Conservation (phyloP, 2,113 vertebrate species). For the Phalacrocorax carbo region DNA sequence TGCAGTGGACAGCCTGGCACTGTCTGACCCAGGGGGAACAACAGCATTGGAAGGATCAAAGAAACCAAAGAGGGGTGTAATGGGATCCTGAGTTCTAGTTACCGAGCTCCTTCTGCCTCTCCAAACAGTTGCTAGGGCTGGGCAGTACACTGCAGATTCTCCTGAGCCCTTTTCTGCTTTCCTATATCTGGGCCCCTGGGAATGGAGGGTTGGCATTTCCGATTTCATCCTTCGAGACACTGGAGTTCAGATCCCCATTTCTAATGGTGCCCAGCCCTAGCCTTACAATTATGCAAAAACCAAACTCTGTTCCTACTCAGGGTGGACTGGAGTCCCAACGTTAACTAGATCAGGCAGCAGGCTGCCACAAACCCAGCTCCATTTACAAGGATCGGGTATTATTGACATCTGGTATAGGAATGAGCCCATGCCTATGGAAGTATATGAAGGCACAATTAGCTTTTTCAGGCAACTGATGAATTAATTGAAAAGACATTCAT, state of each 20-base stretch:
- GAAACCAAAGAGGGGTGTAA: background rate
- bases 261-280: background rate
- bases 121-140: background rate
- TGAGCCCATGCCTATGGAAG: background rate
- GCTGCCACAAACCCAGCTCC: background rate
- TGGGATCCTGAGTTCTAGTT: background rate
- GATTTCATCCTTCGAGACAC: background rate
- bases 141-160: background rate
- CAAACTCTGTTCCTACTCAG: background rate
- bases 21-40: background rate
- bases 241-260: background rate
- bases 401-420: background rate
- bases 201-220: background rate
- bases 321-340: background rate
- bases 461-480: constrained; percentile 9
- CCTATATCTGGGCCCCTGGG: too few relatives aligned
- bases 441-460: background rate
- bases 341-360: background rate
- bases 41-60: background rate
- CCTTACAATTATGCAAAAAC: background rate
- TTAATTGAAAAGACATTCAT: constrained; percentile 21
- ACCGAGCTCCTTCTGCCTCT: background rate
- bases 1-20: background rate
- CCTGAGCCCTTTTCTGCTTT: background rate
- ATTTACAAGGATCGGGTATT: background rate